Percentiles rank a stretch among this genome's conserved stretches.
Evolutionary conservation across 2,113 vertebrate genomes (phyloP).

Genomic region (Calyptommatus sinebrachiatus): DNA sequence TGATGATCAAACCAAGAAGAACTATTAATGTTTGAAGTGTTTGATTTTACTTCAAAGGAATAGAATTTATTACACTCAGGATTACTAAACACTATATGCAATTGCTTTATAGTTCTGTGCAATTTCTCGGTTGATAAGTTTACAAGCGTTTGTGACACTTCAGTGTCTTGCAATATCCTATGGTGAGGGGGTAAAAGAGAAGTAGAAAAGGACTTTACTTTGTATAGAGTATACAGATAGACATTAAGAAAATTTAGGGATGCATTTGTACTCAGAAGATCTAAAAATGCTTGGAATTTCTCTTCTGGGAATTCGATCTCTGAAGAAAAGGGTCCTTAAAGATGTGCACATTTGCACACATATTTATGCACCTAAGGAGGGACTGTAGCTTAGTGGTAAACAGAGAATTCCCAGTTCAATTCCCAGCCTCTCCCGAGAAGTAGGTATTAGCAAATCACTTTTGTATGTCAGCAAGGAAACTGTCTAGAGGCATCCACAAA

Average conservation of each 20-base stretch:
- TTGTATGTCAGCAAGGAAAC: no score
- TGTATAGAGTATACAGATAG: conserved; percentile 3
- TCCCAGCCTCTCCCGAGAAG: no score
- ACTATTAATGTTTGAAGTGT: conserved; percentile 40
- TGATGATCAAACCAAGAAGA: conserved; percentile 32
- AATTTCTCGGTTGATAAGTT: conserved; percentile 36
- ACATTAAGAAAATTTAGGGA: conserved; percentile 1
- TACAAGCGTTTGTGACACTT: conserved; percentile 24
- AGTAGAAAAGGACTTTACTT: conserved; percentile 12
- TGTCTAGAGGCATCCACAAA: no score
- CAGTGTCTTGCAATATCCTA: conserved; percentile 23
- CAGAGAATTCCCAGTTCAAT: no score
- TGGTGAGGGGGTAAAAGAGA: not conserved
- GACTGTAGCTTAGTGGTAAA: no score
- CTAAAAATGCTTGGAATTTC: not conserved
- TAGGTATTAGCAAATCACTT: no score
- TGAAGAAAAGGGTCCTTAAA: not conserved
- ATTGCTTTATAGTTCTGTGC: conserved; percentile 29
- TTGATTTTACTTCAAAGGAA: conserved; percentile 49
- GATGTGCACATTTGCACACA: not conserved
- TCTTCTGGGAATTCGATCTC: not conserved
- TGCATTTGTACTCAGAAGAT: not conserved
- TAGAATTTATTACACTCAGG: conserved; percentile 38
- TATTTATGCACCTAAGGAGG: not conserved
- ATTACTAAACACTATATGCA: conserved; percentile 33